These are phyloP conservation scores for Oryzias woworae DNA, from an alignment of 2,113 vertebrate species.

Conservation along the genomic window DNA sequence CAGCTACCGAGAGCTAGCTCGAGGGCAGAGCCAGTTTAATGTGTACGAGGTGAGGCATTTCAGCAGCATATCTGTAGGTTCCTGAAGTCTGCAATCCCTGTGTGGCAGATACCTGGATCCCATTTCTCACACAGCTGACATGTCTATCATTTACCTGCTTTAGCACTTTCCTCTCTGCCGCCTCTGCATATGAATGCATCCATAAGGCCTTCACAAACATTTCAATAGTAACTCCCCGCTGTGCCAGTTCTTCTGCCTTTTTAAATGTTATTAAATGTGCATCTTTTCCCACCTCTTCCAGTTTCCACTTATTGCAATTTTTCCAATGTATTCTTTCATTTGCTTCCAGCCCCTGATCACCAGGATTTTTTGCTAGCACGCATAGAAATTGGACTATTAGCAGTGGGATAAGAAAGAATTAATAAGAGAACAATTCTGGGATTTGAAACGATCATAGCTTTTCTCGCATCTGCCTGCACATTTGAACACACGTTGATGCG, in stretches of 20 bases:
- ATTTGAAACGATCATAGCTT: constrained; percentile 41
- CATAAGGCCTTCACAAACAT: constrained; percentile 9
- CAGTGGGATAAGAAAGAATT: constrained; percentile 39
- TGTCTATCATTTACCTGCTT: constrained; percentile 28
- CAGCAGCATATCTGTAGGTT: constrained; percentile 1
- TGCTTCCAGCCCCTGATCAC: constrained; percentile 38
- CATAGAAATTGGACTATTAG: constrained; percentile 45
- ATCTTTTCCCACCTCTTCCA: constrained; percentile 1
- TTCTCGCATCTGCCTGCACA: constrained; percentile 26
- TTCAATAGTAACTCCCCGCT: constrained; percentile 31
- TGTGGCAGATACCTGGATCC: neutral
- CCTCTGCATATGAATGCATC: constrained; percentile 4
- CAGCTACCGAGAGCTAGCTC: constrained; percentile 93
- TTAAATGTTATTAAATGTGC: neutral
- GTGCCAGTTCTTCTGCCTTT: constrained; percentile 13
- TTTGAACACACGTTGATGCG: constrained; percentile 18
- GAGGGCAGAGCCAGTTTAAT: constrained; percentile 93
- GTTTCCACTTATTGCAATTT: constrained; percentile 18
- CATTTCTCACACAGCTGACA: constrained; percentile 26
- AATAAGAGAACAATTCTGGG: constrained; percentile 45
- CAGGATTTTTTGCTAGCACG: constrained; percentile 15
- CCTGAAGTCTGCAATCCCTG: constrained; percentile 15
- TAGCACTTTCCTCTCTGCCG: constrained; percentile 1
- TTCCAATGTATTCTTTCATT: constrained; percentile 22
- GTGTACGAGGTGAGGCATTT: constrained; percentile 87